Evolutionary conservation across 2,888 invertebrate species (phyloP), one percentile per base, ranked within the genome.

Genomic region (Cantharis nigra): DNA sequence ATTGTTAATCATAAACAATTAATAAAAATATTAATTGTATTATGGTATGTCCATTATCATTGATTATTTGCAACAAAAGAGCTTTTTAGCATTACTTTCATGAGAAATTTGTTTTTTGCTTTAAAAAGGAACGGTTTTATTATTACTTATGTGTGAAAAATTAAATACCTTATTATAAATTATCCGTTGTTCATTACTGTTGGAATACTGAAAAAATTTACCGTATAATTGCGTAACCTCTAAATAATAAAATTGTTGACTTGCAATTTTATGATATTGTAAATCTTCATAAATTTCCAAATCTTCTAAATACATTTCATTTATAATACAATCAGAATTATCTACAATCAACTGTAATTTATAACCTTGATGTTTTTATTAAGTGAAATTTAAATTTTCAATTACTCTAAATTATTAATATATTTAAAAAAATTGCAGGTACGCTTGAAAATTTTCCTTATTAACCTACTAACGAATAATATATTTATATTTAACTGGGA

Each of bases 141-240:
- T 67, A 67, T 67, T 67, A 67, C 65, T 26, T 67, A 67, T 67
- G 65, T 67, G 65, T 67, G 65, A 67, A 67, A 67, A 67, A 67
- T 67, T 67, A 67, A 67, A 67, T 67, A 67, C 26, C 65, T 67
- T 67, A 67, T 67, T 67, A 67, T 67, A 67, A 67, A 67, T 67
- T 67, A 67, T 67, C 65, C 65, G 65, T 67, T 67, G 65, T 67
- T 67, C 65, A 67, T 67, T 67, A 67, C 65, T 20, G 65, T 67
- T 67, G 65, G 26, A 23, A 67, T 67, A 67, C 65, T 67, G 65
- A 67, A 67, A 67, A 67, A 67, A 26, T 20, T 67, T 67, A 67
- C 16, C 65, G 65, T 67, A 67, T 67, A 67, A 67, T 67, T 67
- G 65, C 18, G 65, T 67, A 67, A 67, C 26, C 65, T 20, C 65